These are phyloP conservation scores for Aurelia aurita complex sp. Pacific DNA, from an alignment of 30 jellyfish, hydroid and myxozoan species.

Conservation along the genomic window DNA sequence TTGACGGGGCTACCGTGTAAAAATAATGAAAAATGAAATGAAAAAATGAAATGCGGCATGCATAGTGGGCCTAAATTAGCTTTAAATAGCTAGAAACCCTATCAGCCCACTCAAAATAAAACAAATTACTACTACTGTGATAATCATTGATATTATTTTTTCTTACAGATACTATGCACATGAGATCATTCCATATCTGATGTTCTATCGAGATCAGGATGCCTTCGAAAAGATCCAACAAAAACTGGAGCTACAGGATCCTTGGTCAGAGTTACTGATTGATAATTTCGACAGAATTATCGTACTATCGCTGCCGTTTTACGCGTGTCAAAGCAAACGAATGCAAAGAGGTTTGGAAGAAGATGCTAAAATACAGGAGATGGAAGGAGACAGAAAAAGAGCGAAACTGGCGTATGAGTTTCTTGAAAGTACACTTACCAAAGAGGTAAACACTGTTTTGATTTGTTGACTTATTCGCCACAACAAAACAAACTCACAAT, in stretches of 20 bases:
- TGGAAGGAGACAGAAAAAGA: slow-evolving; percentile 31
- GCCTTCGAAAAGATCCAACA: slow-evolving; percentile 45
- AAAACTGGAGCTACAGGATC: slow-evolving; percentile 37
- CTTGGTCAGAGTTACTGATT: slow-evolving; percentile 50
- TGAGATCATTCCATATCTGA: slow-evolving; percentile 46
- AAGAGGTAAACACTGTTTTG: slow-evolving; percentile 18
- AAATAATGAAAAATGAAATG: no score
- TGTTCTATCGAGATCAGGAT: slow-evolving; percentile 52
- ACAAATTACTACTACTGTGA: no score
- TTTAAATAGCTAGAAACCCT: no score
- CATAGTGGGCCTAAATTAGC: no score
- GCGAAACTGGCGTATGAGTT: slow-evolving; percentile 64
- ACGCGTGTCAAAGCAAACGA: slow-evolving; percentile 52
- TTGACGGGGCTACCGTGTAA: no score
- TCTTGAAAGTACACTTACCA: slow-evolving; percentile 57
- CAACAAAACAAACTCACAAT: no score
- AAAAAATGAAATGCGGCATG: no score
- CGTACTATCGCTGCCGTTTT: slow-evolving; percentile 47
- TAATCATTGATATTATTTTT: background rate
- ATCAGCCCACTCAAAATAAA: no score
- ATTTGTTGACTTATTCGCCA: background rate
- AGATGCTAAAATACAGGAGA: slow-evolving; percentile 9
- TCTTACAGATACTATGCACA: slow-evolving; percentile 21
- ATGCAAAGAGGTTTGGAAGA: slow-evolving; percentile 25
- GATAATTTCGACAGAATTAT: slow-evolving; percentile 45